Percentiles rank a stretch among this genome's conserved stretches.
Evolutionary conservation across 35 echinoderm and acorn worm species (phyloP).

Genomic region (Amphiura filiformis): DNA sequence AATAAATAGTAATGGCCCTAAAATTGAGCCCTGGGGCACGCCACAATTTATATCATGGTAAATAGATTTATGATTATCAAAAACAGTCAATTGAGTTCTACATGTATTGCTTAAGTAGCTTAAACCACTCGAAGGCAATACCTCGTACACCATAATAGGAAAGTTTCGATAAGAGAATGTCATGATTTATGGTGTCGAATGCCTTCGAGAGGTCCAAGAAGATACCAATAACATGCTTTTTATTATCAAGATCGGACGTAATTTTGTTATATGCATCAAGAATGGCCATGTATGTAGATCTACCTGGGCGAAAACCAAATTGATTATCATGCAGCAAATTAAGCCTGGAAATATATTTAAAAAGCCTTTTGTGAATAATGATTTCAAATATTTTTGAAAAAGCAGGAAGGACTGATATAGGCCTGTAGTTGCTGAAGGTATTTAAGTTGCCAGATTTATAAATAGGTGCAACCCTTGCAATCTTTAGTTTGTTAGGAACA

Average conservation of each 20-base stretch:
- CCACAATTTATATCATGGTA: too few relatives aligned
- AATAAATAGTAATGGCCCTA: too few relatives aligned
- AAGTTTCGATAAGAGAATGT: background rate
- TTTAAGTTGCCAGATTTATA: conserved; percentile 31
- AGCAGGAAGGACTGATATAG: too few relatives aligned
- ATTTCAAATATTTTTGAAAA: conserved; percentile 12
- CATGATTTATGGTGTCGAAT: too few relatives aligned
- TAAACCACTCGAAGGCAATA: background rate
- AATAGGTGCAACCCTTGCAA: conserved; percentile 38
- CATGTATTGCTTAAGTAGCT: too few relatives aligned
- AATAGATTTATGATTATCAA: too few relatives aligned
- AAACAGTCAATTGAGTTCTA: too few relatives aligned
- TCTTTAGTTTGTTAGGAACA: too few relatives aligned
- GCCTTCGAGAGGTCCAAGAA: too few relatives aligned
- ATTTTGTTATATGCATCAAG: conserved; percentile 17
- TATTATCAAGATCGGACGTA: conserved; percentile 7
- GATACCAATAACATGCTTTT: background rate
- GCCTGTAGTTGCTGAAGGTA: conserved; percentile 40
- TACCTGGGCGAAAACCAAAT: conserved; percentile 26
- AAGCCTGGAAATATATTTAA: background rate
- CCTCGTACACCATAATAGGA: background rate
- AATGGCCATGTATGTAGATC: conserved; percentile 1
- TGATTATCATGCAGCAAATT: conserved; percentile 19
- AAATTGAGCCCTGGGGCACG: too few relatives aligned
- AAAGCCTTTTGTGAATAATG: background rate